Evolutionary conservation across 1,140 invertebrate genomes (phyloP).

Genomic region (Trialeurodes vaporariorum): DNA sequence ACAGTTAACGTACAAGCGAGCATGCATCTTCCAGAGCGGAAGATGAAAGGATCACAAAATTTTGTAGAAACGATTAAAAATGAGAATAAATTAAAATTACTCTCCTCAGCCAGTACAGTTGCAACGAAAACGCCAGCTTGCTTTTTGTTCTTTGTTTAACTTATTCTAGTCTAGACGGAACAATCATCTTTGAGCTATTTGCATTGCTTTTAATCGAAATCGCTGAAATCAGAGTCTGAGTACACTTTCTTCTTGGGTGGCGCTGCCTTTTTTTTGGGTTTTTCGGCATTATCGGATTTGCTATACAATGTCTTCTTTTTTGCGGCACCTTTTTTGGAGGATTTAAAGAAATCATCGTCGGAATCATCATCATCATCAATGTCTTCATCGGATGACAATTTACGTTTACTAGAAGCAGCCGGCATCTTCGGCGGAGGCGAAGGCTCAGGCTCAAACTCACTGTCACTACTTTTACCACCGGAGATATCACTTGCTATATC

Average conservation of each 20-base stretch:
- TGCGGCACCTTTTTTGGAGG: not conserved
- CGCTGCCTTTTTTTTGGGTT: not conserved
- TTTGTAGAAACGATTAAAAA: too few relatives aligned
- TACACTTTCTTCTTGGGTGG: constrained; percentile 6
- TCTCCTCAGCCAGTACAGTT: too few relatives aligned
- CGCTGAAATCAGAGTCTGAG: constrained; percentile 7
- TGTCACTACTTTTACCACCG: not conserved
- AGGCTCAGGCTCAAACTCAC: constrained; percentile 1
- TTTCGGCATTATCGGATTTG: not conserved
- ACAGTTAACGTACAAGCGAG: too few relatives aligned
- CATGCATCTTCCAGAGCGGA: too few relatives aligned
- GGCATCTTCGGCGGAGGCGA: constrained; percentile 1
- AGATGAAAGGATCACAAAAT: too few relatives aligned
- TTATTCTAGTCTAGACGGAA: too few relatives aligned
- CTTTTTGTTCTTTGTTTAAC: too few relatives aligned
- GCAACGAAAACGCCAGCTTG: too few relatives aligned
- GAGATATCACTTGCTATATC: not conserved
- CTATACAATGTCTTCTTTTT: not conserved
- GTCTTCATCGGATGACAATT: not conserved
- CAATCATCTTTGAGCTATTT: too few relatives aligned
- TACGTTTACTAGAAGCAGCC: not conserved
- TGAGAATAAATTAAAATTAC: too few relatives aligned
- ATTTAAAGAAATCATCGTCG: constrained; percentile 2
- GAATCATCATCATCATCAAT: not conserved
- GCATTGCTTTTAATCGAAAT: too few relatives aligned